Evolutionary conservation across 2,888 invertebrate genomes (phyloP).

Genomic region (Euplexia lucipara): DNA sequence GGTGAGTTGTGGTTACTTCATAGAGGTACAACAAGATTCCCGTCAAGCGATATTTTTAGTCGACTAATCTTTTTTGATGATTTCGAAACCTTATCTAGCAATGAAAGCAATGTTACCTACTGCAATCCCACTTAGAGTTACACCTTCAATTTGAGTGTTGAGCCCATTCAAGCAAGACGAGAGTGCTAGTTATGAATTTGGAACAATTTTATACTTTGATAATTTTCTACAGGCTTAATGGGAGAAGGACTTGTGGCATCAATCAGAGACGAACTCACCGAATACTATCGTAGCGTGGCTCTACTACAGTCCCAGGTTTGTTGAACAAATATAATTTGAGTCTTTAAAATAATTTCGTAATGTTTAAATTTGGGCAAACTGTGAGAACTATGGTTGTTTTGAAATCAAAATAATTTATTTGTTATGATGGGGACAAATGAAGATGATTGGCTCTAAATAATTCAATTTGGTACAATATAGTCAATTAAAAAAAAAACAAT

Average conservation of each 20-base stretch:
- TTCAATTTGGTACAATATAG: too few relatives aligned
- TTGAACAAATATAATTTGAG: neutral
- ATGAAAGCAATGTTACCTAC: neutral
- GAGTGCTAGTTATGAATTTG: neutral
- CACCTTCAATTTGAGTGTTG: neutral
- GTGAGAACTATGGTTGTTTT: too few relatives aligned
- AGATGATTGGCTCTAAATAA: too few relatives aligned
- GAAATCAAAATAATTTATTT: too few relatives aligned
- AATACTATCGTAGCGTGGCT: conserved; percentile 97
- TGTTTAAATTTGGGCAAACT: too few relatives aligned
- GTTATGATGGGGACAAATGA: too few relatives aligned
- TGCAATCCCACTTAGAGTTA: neutral
- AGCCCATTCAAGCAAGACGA: neutral
- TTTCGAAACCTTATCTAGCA: too few relatives aligned
- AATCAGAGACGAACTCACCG: conserved; percentile 95
- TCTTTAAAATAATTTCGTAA: too few relatives aligned
- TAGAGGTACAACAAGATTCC: too few relatives aligned
- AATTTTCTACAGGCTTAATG: conserved; percentile 91
- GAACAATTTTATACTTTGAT: neutral
- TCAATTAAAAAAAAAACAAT: too few relatives aligned
- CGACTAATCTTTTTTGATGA: too few relatives aligned
- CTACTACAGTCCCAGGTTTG: conserved; percentile 96
- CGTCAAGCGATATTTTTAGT: too few relatives aligned
- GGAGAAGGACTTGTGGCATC: conserved; percentile 97
- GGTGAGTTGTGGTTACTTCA: conserved; percentile 70